A percentile compares a stretch with the other conserved stretches of the same genome.
These are phyloP conservation scores for Danio jaintianensis DNA, from an alignment of 2,797 vertebrate species.

Conservation along the genomic window DNA sequence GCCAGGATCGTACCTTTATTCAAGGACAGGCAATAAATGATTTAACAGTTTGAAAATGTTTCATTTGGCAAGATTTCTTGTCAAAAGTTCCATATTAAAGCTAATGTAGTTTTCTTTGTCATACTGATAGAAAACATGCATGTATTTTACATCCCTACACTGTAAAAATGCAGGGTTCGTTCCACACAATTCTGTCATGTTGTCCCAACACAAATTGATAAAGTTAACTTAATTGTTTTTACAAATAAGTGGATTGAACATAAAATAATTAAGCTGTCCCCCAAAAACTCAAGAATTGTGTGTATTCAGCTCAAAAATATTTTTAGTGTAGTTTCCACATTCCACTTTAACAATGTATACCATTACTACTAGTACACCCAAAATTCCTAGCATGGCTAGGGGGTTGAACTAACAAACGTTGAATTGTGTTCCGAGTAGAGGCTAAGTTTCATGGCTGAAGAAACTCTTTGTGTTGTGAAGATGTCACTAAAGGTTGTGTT, in stretches of 20 bases:
- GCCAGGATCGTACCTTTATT: neutral
- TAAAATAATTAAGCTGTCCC: too few relatives aligned
- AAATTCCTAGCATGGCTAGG: neutral
- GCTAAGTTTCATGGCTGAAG: neutral
- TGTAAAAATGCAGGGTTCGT: neutral
- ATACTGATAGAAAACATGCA: neutral
- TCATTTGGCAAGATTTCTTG: neutral
- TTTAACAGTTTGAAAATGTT: neutral
- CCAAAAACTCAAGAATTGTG: too few relatives aligned
- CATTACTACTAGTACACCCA: neutral
- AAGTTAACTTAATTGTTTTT: too few relatives aligned
- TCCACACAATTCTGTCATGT: neutral
- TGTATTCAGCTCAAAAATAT: too few relatives aligned
- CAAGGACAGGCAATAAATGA: neutral
- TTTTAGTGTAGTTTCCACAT: too few relatives aligned
- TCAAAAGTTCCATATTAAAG: neutral
- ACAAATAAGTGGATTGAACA: too few relatives aligned
- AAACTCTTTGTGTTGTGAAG: conserved; percentile 5
- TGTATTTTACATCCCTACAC: neutral
- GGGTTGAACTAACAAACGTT: neutral
- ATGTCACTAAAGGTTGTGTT: conserved; percentile 8
- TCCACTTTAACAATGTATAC: neutral
- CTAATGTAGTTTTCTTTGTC: neutral
- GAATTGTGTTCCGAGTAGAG: neutral
- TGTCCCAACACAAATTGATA: too few relatives aligned